Evolutionary conservation across 2,888 invertebrate genomes (phyloP).

Genomic region (Agonopterix arenella): DNA sequence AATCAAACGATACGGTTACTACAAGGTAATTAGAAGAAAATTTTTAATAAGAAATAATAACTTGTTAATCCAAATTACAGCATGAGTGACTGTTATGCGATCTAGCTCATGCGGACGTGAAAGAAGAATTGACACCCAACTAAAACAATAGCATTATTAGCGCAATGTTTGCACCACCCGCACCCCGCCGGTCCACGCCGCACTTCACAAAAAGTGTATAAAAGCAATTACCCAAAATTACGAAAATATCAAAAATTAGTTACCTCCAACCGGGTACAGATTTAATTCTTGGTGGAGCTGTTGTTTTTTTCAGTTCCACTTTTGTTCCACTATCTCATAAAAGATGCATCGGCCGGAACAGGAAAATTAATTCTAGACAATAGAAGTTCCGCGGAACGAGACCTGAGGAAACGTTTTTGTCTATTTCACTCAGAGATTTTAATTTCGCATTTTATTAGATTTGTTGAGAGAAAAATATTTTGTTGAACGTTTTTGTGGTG

Average conservation of each 20-base stretch:
- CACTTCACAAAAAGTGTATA: too few relatives aligned
- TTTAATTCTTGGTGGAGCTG: slow-evolving; percentile 37
- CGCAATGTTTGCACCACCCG: too few relatives aligned
- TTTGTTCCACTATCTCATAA: slow-evolving; percentile 63
- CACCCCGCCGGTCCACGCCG: too few relatives aligned
- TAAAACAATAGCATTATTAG: too few relatives aligned
- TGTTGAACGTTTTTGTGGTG: neutral
- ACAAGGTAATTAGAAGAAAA: too few relatives aligned
- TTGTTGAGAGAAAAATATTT: neutral
- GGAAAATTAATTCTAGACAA: slow-evolving; percentile 72
- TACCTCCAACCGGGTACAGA: slow-evolving; percentile 22
- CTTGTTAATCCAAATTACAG: too few relatives aligned
- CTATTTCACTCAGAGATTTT: slow-evolving; percentile 11
- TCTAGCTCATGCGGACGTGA: too few relatives aligned
- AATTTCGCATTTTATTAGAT: neutral
- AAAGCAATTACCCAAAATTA: slow-evolving; percentile 12
- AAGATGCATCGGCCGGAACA: slow-evolving; percentile 63
- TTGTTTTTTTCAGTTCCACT: slow-evolving; percentile 33
- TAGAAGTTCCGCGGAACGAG: slow-evolving; percentile 13
- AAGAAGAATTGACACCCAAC: too few relatives aligned
- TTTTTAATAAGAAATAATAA: too few relatives aligned
- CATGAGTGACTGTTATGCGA: too few relatives aligned
- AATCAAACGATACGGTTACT: too few relatives aligned
- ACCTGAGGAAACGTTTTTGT: slow-evolving; percentile 12
- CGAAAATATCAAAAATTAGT: slow-evolving; percentile 25